Percentiles rank a stretch among this genome's conserved stretches.
phyloP scores from a whole-genome alignment of 2,113 vertebrate species.

The Brienomyrus brachyistius region DNA sequence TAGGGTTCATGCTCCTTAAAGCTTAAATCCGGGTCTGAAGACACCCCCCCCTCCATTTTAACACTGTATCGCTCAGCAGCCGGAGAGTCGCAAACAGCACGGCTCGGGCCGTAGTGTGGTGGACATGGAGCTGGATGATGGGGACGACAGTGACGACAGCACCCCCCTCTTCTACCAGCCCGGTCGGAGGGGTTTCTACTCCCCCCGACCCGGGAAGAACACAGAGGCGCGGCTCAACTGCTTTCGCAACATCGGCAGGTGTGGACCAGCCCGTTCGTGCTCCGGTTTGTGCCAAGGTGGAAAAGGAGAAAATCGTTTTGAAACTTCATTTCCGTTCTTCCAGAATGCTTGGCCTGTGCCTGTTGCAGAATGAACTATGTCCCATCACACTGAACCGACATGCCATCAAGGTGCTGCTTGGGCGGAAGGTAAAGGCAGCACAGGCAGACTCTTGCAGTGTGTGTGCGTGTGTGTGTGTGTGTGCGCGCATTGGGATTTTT shows the following conservation, averaged over 20 bases:
- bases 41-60: neutral
- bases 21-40: neutral
- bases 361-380: slow-evolving; percentile 96
- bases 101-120: slow-evolving; percentile 93
- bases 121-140: slow-evolving; percentile 96
- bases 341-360: slow-evolving; percentile 94
- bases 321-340: neutral
- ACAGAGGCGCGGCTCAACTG: slow-evolving; percentile 95
- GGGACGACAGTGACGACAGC: slow-evolving; percentile 93
- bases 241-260: slow-evolving; percentile 98
- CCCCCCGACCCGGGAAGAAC: slow-evolving; percentile 93
- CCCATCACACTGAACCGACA: slow-evolving; percentile 96
- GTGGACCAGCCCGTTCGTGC: neutral
- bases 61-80: slow-evolving; percentile 36
- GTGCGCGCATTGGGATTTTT: neutral
- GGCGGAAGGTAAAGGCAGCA: slow-evolving; percentile 83
- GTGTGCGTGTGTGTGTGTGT: neutral
- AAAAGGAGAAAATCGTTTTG: neutral
- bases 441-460: neutral
- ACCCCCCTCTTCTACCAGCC: slow-evolving; percentile 95
- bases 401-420: slow-evolving; percentile 95
- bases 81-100: slow-evolving; percentile 92
- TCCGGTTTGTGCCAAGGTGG: neutral
- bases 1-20: neutral
- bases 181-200: slow-evolving; percentile 95